These are phyloP conservation scores for Delichon dasypus DNA, from an alignment of 2,797 vertebrate species.

Conservation along the genomic window DNA sequence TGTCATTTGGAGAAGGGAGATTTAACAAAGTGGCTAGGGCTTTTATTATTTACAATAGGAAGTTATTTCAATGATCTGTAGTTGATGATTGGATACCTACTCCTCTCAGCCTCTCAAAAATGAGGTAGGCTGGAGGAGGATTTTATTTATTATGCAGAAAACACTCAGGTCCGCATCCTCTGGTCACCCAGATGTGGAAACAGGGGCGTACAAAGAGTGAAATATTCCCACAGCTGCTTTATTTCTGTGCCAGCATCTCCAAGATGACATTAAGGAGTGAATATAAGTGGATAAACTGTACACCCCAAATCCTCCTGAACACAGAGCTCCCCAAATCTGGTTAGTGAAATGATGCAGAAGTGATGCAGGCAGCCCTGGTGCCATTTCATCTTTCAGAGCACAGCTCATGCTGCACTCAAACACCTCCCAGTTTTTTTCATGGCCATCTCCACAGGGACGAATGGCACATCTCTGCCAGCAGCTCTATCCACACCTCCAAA, in stretches of 20 bases:
- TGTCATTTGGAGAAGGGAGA: not conserved
- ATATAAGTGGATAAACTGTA: not conserved
- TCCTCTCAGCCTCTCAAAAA: not conserved
- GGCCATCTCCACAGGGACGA: not conserved
- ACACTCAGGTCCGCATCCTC: not conserved
- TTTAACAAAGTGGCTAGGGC: not conserved
- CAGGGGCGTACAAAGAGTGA: not conserved
- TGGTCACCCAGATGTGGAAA: not conserved
- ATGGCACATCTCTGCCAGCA: not conserved
- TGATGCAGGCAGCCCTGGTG: not conserved
- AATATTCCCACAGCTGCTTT: not conserved
- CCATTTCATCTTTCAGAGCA: not conserved
- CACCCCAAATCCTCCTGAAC: not conserved
- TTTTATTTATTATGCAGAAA: not conserved
- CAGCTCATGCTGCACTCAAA: rapidly evolving
- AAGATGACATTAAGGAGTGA: not conserved
- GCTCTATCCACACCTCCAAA: not conserved
- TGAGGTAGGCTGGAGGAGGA: not conserved
- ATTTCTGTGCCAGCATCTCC: not conserved
- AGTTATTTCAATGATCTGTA: not conserved
- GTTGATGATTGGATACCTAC: not conserved
- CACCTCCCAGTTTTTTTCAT: not conserved
- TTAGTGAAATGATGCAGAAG: not conserved
- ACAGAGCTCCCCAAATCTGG: not conserved
- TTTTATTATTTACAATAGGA: not conserved